Evolutionary conservation across 2,113 vertebrate species (phyloP).

Genomic region (Calidris pygmaea): DNA sequence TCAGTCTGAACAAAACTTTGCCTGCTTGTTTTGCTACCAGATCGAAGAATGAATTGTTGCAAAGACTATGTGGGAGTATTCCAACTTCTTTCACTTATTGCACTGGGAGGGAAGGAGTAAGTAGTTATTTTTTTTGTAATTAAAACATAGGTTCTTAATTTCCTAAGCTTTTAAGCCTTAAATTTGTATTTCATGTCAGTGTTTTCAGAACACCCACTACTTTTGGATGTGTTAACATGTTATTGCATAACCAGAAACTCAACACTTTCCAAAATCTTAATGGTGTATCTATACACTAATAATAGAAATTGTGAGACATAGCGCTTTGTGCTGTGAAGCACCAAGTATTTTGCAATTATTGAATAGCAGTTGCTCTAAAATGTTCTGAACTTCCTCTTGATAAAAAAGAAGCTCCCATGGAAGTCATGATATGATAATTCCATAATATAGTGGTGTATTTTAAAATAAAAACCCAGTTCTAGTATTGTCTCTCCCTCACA

Average conservation of each 20-base stretch:
- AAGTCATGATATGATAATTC: background rate
- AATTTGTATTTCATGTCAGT: background rate
- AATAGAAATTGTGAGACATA: background rate
- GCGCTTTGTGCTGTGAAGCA: background rate
- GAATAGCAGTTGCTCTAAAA: background rate
- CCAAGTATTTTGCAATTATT: background rate
- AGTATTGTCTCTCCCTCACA: background rate
- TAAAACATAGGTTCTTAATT: background rate
- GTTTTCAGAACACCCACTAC: background rate
- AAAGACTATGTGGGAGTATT: background rate
- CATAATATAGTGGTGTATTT: background rate
- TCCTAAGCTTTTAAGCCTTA: background rate
- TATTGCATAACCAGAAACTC: background rate
- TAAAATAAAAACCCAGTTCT: background rate
- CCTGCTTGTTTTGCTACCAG: background rate
- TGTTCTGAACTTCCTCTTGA: background rate
- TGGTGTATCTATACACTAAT: background rate
- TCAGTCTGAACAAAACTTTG: background rate
- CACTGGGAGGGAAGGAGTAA: background rate
- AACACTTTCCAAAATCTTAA: background rate
- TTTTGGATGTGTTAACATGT: background rate
- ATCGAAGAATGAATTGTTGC: background rate
- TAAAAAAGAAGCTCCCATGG: background rate
- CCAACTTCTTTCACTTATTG: background rate
- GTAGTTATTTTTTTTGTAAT: background rate